Evolutionary conservation across 2,113 vertebrate species (phyloP).

Genomic region (Origma solitaria): DNA sequence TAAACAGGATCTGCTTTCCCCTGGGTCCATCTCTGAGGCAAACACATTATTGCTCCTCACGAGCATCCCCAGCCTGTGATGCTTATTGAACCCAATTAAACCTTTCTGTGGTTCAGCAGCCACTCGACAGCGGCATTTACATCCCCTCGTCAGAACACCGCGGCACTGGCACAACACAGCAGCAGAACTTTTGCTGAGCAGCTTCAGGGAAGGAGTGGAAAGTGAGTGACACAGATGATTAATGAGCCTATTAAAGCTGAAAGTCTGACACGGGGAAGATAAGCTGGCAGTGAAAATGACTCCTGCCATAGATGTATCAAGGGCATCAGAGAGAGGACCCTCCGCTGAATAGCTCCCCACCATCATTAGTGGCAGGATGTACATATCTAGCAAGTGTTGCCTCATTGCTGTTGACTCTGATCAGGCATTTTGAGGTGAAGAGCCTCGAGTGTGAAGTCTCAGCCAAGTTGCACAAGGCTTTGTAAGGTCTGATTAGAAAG

Average conservation of each 20-base stretch:
- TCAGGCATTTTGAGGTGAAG: slow-evolving; percentile 37
- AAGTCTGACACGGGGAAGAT: slow-evolving; percentile 59
- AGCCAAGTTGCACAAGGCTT: not conserved
- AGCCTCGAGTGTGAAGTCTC: not conserved
- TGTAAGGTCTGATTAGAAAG: not conserved
- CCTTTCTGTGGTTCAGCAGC: slow-evolving; percentile 24
- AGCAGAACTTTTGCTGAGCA: slow-evolving; percentile 43
- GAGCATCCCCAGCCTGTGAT: not conserved
- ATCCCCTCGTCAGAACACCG: slow-evolving; percentile 27
- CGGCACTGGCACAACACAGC: slow-evolving; percentile 22
- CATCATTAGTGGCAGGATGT: slow-evolving; percentile 19
- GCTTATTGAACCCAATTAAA: slow-evolving; percentile 37
- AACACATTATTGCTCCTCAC: not conserved
- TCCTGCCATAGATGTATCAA: slow-evolving; percentile 31
- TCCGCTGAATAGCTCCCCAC: not conserved
- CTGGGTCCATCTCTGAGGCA: not conserved
- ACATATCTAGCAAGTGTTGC: not conserved
- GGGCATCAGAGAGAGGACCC: slow-evolving; percentile 43
- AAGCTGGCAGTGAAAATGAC: slow-evolving; percentile 58
- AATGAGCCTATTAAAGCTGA: slow-evolving; percentile 62
- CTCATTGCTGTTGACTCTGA: not conserved
- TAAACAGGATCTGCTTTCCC: not conserved
- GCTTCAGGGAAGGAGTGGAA: slow-evolving; percentile 40
- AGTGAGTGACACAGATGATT: slow-evolving; percentile 62
- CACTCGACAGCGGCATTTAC: not conserved